Conservation (phyloP, 2,888 invertebrate species). For the Hecatera dysodea region DNA sequence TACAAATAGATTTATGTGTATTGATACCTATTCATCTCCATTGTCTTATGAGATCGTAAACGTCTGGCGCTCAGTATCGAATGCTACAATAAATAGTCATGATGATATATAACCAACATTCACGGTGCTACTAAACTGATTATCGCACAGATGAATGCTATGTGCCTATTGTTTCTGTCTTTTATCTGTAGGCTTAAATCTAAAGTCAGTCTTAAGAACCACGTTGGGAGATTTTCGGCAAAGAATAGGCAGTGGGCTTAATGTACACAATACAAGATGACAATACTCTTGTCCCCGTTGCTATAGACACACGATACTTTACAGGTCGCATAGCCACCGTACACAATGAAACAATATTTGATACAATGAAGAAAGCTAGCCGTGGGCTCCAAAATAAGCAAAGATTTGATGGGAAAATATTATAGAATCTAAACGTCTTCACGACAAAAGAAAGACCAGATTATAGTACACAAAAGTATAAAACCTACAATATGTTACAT, state of each 20-base stretch:
- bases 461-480: slow-evolving; percentile 4
- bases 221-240: slow-evolving; percentile 6
- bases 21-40: slow-evolving; percentile 6
- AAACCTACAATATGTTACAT: background rate
- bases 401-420: background rate
- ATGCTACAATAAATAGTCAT: slow-evolving; percentile 14
- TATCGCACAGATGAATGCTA: slow-evolving; percentile 18
- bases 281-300: background rate
- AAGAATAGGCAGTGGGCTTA: slow-evolving; percentile 11
- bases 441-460: background rate
- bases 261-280: slow-evolving; percentile 1
- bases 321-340: background rate
- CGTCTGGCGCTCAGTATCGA: background rate
- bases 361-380: background rate
- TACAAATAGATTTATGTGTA: background rate
- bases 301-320: background rate
- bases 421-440: background rate
- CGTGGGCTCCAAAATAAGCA: background rate
- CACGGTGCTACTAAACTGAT: slow-evolving; percentile 27
- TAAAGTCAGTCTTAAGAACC: slow-evolving; percentile 12
- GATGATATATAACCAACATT: slow-evolving; percentile 26
- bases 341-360: background rate
- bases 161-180: slow-evolving; percentile 25
- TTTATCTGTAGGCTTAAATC: slow-evolving; percentile 24
- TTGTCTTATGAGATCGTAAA: slow-evolving; percentile 22